These are phyloP conservation scores for Bufo gargarizans DNA, from an alignment of 2,113 vertebrate genomes.

Conservation along the genomic window DNA sequence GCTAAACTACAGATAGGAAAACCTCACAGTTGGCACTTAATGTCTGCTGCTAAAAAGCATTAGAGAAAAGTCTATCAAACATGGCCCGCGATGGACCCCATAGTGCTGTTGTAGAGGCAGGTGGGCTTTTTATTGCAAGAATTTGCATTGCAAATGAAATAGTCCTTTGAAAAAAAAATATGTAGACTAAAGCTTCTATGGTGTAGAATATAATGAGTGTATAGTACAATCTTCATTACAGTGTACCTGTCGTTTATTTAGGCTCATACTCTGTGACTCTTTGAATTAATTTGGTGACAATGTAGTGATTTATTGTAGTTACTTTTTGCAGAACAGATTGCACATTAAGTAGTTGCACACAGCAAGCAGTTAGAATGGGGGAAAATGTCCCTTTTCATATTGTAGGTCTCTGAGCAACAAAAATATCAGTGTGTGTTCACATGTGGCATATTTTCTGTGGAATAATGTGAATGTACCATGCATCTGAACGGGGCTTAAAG, in stretches of 20 bases:
- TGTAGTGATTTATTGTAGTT: neutral
- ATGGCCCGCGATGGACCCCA: neutral
- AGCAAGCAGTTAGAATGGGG: neutral
- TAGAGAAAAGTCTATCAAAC: slow-evolving; percentile 27
- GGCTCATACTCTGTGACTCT: neutral
- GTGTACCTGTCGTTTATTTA: neutral
- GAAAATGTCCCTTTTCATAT: neutral
- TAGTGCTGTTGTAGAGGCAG: neutral
- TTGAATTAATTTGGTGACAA: neutral
- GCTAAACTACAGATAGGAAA: slow-evolving; percentile 47
- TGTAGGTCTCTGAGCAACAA: too few relatives aligned
- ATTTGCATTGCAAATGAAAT: slow-evolving; percentile 25
- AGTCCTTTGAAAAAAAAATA: neutral
- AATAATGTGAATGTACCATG: too few relatives aligned
- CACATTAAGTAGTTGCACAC: too few relatives aligned
- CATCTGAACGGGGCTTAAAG: too few relatives aligned
- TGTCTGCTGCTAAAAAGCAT: slow-evolving; percentile 36
- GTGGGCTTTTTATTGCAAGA: neutral
- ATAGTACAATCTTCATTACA: neutral
- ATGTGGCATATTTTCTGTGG: too few relatives aligned
- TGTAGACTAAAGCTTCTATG: neutral
- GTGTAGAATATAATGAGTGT: neutral
- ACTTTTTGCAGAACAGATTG: neutral
- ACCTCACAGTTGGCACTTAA: slow-evolving; percentile 35
- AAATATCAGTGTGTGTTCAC: too few relatives aligned